These are phyloP conservation scores for Sander lucioperca DNA, from an alignment of 2,113 vertebrate species.

Conservation along the genomic window DNA sequence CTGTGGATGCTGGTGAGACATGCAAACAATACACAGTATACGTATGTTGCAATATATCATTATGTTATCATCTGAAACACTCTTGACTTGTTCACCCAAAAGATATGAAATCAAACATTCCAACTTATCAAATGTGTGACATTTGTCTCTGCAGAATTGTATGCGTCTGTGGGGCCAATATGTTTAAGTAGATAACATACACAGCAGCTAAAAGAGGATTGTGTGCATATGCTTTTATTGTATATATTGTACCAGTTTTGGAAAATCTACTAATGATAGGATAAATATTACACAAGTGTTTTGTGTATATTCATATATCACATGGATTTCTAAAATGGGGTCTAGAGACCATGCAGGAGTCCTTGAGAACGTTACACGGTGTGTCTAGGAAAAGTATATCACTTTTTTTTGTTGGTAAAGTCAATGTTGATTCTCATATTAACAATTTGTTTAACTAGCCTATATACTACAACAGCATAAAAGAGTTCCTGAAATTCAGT, in stretches of 20 bases:
- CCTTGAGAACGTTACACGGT: not conserved
- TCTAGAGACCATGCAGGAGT: not conserved
- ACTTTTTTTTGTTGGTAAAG: not conserved
- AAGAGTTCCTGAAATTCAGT: not conserved
- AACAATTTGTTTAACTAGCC: too few species aligned
- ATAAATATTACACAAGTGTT: slow-evolving; percentile 18
- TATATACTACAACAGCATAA: too few species aligned
- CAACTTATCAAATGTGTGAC: slow-evolving; percentile 39
- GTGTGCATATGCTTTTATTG: slow-evolving; percentile 30
- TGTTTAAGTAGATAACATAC: slow-evolving; percentile 27
- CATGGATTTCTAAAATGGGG: not conserved
- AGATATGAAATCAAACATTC: slow-evolving; percentile 57
- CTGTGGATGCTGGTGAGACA: slow-evolving; percentile 86
- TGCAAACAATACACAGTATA: not conserved
- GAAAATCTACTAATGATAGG: slow-evolving; percentile 10
- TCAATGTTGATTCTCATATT: too few species aligned
- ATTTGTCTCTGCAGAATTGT: slow-evolving; percentile 3
- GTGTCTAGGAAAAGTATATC: not conserved
- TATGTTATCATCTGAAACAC: not conserved
- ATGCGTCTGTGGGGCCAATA: slow-evolving; percentile 3
- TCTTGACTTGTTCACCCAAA: not conserved
- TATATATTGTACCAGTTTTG: slow-evolving; percentile 12
- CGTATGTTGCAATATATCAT: slow-evolving; percentile 22
- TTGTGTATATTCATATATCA: slow-evolving; percentile 13
- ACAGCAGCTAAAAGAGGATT: not conserved